Percentiles rank a stretch among this genome's conserved stretches.
Evolutionary conservation across 2,888 invertebrate genomes (phyloP).

Genomic region (Hoplodrina blanda): DNA sequence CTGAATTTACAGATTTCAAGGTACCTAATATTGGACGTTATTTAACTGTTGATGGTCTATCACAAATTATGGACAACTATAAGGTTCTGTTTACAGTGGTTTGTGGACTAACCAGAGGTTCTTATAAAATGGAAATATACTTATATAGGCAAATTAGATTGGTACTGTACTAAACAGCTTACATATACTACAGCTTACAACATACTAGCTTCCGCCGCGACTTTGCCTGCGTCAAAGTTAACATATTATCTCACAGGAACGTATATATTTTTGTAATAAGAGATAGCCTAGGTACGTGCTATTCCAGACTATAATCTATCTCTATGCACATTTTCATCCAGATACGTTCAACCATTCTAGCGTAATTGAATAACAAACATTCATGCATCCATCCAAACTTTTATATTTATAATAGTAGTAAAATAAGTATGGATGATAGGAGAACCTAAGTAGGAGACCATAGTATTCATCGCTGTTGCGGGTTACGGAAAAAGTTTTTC

Average conservation of each 20-base stretch:
- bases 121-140: not conserved
- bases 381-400: too few species aligned
- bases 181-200: too few species aligned
- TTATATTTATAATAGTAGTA: too few species aligned
- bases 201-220: not conserved
- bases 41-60: constrained; percentile 7
- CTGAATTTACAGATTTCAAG: constrained; percentile 19
- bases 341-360: too few species aligned
- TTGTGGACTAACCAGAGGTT: too few species aligned
- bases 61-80: not conserved
- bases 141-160: not conserved
- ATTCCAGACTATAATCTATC: too few species aligned
- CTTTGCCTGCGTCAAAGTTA: not conserved
- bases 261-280: too few species aligned
- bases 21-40: not conserved
- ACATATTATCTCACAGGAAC: not conserved
- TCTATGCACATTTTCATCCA: too few species aligned
- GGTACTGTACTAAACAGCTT: not conserved
- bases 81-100: too few species aligned
- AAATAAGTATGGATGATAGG: not conserved
- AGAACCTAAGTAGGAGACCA: not conserved
- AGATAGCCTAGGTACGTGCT: too few species aligned
- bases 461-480: not conserved
- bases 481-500: not conserved
- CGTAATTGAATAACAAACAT: too few species aligned